These are phyloP conservation scores for Hippoglossus stenolepis DNA, from an alignment of 2,113 vertebrate species.

Conservation along the genomic window DNA sequence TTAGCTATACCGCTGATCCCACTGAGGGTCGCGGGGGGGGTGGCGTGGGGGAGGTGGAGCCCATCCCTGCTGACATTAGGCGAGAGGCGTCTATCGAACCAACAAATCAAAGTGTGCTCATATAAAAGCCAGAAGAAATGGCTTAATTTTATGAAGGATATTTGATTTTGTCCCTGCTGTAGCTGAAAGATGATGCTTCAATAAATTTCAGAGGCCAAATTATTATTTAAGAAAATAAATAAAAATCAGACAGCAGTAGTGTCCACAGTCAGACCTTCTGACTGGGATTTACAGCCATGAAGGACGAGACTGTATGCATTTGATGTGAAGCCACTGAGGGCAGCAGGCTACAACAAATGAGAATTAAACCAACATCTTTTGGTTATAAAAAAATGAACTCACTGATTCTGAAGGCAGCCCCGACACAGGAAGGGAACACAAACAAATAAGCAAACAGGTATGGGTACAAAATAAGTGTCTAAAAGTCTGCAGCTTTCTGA, in stretches of 20 bases:
- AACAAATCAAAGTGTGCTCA: constrained; percentile 68
- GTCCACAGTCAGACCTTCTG: not conserved
- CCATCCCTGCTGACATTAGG: not conserved
- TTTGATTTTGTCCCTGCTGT: constrained; percentile 2
- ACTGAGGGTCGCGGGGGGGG: not conserved
- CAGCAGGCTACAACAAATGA: constrained; percentile 6
- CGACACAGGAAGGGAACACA: constrained; percentile 1
- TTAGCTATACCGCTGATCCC: not conserved
- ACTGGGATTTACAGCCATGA: constrained; percentile 7
- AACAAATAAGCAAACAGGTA: constrained; percentile 57
- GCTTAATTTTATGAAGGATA: constrained; percentile 23
- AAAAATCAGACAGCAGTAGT: constrained; percentile 13
- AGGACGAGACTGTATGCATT: not conserved
- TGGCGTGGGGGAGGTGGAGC: not conserved
- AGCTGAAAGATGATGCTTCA: constrained; percentile 34
- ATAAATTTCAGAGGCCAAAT: constrained; percentile 34
- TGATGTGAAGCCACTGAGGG: constrained; percentile 11
- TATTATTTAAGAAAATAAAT: constrained; percentile 7
- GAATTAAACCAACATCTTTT: constrained; percentile 6
- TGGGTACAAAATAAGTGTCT: not conserved
- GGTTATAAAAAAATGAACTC: constrained; percentile 26
- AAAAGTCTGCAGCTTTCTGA: constrained; percentile 24
- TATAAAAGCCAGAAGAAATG: constrained; percentile 32
- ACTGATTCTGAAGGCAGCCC: too few species aligned
- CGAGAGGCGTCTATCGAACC: constrained; percentile 18